Conservation (phyloP, 2,797 vertebrate species). For the Anguilla megastoma region DNA sequence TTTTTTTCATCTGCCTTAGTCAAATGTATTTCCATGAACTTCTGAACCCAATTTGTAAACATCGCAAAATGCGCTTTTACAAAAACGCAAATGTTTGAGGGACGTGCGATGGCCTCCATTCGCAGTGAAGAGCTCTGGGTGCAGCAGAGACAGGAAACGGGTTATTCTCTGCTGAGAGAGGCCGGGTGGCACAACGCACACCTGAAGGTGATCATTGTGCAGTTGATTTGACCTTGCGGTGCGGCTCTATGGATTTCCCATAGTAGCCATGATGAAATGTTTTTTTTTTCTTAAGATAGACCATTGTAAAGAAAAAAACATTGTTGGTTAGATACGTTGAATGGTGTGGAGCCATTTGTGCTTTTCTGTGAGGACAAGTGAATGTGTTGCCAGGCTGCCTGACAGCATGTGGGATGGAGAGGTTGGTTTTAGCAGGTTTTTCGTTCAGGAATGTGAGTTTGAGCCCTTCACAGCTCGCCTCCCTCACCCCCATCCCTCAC, state of each 20-base stretch:
- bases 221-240: background rate
- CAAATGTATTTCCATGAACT: background rate
- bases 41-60: background rate
- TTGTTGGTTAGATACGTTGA: background rate
- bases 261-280: background rate
- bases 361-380: background rate
- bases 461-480: background rate
- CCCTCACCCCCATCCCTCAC: background rate
- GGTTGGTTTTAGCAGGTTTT: background rate
- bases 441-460: background rate
- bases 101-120: background rate
- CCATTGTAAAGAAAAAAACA: background rate
- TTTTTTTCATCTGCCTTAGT: background rate
- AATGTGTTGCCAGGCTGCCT: background rate
- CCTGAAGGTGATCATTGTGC: background rate
- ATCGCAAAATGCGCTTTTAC: background rate
- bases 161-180: background rate
- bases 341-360: background rate
- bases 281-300: background rate
- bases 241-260: background rate
- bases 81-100: background rate
- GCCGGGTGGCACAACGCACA: background rate
- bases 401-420: background rate
- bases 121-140: background rate
- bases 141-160: background rate